Evolutionary conservation across 2,797 vertebrate genomes (phyloP).

Genomic region (Leptodactylus fallax): DNA sequence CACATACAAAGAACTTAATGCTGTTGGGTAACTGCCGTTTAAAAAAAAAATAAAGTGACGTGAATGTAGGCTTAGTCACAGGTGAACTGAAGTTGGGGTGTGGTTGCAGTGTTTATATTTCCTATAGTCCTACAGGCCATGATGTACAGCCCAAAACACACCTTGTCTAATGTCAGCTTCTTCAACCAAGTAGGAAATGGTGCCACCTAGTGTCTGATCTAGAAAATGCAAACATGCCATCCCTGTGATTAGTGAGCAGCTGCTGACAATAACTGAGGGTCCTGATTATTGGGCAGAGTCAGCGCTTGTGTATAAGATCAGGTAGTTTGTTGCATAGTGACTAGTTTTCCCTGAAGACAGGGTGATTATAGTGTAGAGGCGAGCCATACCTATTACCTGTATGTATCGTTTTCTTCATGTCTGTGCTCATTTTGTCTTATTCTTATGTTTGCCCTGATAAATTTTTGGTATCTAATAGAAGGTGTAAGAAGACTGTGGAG

Average conservation of each 20-base stretch:
- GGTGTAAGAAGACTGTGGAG: neutral
- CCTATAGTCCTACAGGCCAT: too few species aligned
- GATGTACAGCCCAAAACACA: too few species aligned
- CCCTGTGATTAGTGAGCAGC: neutral
- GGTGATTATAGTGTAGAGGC: neutral
- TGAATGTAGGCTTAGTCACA: too few species aligned
- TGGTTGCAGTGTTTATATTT: too few species aligned
- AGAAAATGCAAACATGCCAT: slow-evolving; percentile 10
- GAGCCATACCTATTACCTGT: neutral
- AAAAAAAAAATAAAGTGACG: too few species aligned
- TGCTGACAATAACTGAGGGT: neutral
- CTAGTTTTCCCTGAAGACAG: neutral
- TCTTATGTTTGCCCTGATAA: too few species aligned
- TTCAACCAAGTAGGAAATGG: neutral
- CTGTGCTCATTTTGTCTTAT: too few species aligned
- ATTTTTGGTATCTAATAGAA: too few species aligned
- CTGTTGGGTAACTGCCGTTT: too few species aligned
- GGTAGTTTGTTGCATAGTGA: too few species aligned
- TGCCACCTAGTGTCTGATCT: slow-evolving; percentile 13
- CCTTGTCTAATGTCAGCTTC: neutral
- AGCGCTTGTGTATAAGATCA: neutral
- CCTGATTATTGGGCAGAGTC: neutral
- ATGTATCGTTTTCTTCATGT: neutral
- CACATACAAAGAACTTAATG: too few species aligned
- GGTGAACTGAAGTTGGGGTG: too few species aligned